Conservation (phyloP, 2,888 invertebrate genomes). For the Rhagophthalmus giganteus region DNA sequence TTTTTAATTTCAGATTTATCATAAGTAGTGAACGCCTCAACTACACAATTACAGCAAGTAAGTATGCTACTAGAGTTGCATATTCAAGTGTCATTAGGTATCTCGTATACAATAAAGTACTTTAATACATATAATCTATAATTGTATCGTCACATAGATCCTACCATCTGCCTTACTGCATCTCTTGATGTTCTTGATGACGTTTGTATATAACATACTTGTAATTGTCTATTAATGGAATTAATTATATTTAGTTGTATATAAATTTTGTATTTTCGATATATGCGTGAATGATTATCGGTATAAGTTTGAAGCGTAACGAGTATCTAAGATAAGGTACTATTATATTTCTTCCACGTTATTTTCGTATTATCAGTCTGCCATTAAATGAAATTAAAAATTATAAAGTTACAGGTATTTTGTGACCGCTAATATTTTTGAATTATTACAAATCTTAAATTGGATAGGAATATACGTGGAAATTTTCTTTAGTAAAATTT, state of each 20-base stretch:
- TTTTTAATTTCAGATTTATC: constrained; percentile 51
- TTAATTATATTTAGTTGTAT: constrained; percentile 45
- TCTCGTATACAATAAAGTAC: constrained; percentile 39
- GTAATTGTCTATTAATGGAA: constrained; percentile 42
- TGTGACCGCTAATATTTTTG: too few species aligned
- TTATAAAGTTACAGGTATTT: too few species aligned
- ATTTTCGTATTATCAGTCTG: background rate
- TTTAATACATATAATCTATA: constrained; percentile 37
- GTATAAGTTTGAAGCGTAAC: constrained; percentile 9
- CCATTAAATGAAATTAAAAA: too few species aligned
- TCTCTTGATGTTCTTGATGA: constrained; percentile 49
- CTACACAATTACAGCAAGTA: constrained; percentile 16
- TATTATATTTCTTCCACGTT: background rate
- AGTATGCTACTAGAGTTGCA: constrained; percentile 33
- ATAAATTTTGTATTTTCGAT: constrained; percentile 36
- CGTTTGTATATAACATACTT: constrained; percentile 40
- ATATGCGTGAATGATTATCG: constrained; percentile 11
- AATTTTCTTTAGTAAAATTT: too few species aligned
- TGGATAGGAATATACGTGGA: too few species aligned
- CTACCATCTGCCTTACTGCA: constrained; percentile 36
- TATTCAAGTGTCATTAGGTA: constrained; percentile 38
- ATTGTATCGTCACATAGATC: constrained; percentile 38
- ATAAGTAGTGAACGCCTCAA: constrained; percentile 45
- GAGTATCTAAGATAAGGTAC: constrained; percentile 6
- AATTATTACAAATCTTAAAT: too few species aligned